Conservation (phyloP, 2,888 invertebrate species). For the Diarsia rubi region DNA sequence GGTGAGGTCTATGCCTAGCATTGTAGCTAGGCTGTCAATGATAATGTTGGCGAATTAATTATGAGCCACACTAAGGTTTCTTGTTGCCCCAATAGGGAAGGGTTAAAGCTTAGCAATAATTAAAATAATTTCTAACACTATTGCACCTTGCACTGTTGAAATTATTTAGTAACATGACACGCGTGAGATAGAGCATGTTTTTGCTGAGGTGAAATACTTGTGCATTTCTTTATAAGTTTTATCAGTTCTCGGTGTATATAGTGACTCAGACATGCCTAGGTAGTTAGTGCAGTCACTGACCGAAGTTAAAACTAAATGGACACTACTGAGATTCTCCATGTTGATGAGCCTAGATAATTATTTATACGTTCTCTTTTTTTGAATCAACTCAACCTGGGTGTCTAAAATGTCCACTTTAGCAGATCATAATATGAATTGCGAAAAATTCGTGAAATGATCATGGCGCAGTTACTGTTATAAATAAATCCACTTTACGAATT, state of each 20-base stretch:
- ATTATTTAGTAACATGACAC: constrained; percentile 27
- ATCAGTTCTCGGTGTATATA: constrained; percentile 7
- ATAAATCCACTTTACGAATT: too few species aligned
- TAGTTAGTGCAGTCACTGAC: not conserved
- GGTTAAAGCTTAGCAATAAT: not conserved
- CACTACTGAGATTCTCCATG: not conserved
- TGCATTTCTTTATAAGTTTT: constrained; percentile 27
- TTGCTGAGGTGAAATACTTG: constrained; percentile 19
- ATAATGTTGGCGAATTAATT: not conserved
- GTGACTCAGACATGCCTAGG: not conserved
- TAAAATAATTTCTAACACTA: not conserved
- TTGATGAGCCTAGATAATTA: not conserved
- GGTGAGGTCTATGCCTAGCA: not conserved
- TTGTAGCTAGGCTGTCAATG: not conserved
- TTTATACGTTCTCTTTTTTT: not conserved
- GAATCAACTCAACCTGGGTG: not conserved
- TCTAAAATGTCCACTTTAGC: too few species aligned
- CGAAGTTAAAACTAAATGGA: not conserved
- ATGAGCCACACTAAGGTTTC: not conserved
- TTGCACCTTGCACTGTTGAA: constrained; percentile 25
- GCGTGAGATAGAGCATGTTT: constrained; percentile 45
- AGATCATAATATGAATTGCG: too few species aligned
- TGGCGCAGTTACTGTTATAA: too few species aligned
- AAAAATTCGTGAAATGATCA: too few species aligned
- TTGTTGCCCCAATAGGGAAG: not conserved